These are phyloP conservation scores for Chunga burmeisteri DNA, from an alignment of 2,113 vertebrate genomes.

Conservation along the genomic window DNA sequence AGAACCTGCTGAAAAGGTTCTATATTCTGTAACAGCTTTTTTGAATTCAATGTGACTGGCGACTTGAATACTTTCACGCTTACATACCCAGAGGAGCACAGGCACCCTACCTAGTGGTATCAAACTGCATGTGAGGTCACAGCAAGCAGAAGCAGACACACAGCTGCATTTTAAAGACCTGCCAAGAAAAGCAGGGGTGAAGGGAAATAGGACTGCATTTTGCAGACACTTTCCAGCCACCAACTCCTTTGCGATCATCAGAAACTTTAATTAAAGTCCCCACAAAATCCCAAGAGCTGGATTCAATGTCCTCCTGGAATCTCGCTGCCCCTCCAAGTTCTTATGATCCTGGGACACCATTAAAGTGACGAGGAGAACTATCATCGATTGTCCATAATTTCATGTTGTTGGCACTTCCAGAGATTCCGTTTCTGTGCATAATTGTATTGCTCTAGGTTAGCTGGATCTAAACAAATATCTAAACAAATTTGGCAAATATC, in stretches of 20 bases:
- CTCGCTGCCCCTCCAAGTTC: background rate
- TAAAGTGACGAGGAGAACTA: background rate
- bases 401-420: background rate
- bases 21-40: background rate
- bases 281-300: background rate
- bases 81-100: background rate
- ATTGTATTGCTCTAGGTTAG: background rate
- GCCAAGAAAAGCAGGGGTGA: background rate
- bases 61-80: background rate
- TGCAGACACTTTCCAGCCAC: background rate
- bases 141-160: background rate
- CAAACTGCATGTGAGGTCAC: background rate
- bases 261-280: background rate
- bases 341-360: background rate
- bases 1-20: background rate
- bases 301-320: background rate
- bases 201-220: background rate
- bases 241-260: background rate
- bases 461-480: background rate
- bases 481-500: background rate
- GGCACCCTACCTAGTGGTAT: background rate
- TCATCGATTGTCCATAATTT: background rate
- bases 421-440: background rate
- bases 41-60: background rate
- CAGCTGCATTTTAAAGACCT: background rate